These are phyloP conservation scores for Epinephelus moara DNA, from an alignment of 2,113 vertebrate species.

Conservation along the genomic window DNA sequence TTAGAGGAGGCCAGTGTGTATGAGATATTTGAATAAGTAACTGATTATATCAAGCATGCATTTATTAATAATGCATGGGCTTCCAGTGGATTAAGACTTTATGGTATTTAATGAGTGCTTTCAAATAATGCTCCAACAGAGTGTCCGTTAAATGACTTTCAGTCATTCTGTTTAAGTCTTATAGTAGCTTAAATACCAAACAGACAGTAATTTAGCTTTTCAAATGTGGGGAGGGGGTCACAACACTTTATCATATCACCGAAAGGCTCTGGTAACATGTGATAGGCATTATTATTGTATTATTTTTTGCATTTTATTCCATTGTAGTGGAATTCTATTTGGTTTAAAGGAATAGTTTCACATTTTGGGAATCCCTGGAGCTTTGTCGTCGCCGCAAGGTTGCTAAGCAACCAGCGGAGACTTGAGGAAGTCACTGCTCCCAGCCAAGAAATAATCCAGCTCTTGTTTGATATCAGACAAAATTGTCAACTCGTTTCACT, in stretches of 20 bases:
- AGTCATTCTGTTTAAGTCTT: background rate
- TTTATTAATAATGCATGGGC: background rate
- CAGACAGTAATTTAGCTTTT: background rate
- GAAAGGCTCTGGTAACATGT: background rate
- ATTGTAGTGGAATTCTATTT: background rate
- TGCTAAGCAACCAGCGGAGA: constrained; percentile 5
- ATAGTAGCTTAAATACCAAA: background rate
- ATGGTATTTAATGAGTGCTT: background rate
- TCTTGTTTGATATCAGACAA: no score
- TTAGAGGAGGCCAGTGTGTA: background rate
- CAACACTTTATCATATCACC: no score
- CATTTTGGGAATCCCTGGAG: background rate
- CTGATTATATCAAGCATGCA: no score
- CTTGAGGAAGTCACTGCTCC: background rate
- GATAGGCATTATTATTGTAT: background rate
- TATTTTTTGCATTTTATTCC: background rate
- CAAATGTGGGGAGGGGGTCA: no score
- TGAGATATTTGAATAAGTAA: background rate
- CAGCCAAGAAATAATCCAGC: background rate
- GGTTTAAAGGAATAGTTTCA: constrained; percentile 2
- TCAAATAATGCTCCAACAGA: background rate
- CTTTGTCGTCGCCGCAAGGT: background rate
- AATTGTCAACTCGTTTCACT: no score
- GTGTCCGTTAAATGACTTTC: background rate
- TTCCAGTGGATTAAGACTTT: background rate